Evolutionary conservation across 2,113 vertebrate genomes (phyloP).

Genomic region (Plotosus lineatus): DNA sequence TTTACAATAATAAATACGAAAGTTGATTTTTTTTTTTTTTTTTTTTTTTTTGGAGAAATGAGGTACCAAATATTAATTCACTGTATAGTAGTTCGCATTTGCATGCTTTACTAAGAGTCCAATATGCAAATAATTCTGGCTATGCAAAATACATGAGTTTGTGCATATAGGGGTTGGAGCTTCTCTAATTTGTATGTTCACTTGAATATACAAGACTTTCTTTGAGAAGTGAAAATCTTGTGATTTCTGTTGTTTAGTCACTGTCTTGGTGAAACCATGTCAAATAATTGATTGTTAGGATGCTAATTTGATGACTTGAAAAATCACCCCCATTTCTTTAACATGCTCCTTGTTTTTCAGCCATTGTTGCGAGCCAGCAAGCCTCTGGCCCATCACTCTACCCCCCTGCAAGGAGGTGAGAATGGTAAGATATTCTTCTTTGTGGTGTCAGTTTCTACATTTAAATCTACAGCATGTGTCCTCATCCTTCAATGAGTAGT

Average conservation of each 20-base stretch:
- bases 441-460: background rate
- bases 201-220: background rate
- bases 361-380: conserved; percentile 91
- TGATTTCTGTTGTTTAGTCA: background rate
- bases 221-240: background rate
- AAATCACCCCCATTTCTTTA: background rate
- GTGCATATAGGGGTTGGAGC: background rate
- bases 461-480: background rate
- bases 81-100: background rate
- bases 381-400: conserved; percentile 85
- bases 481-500: background rate
- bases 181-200: background rate
- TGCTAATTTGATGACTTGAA: background rate
- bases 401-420: conserved; percentile 93
- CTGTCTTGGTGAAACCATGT: background rate
- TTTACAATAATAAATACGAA: background rate
- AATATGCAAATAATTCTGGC: background rate
- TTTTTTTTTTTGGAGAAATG: background rate
- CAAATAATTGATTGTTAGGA: no score
- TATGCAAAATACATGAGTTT: background rate
- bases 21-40: background rate
- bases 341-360: conserved; percentile 91
- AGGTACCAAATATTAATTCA: background rate
- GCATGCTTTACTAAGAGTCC: background rate
- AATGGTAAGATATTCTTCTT: conserved; percentile 78